These are phyloP conservation scores for Pantherophis vulpinus DNA, from an alignment of 2,797 vertebrate genomes.

Conservation along the genomic window DNA sequence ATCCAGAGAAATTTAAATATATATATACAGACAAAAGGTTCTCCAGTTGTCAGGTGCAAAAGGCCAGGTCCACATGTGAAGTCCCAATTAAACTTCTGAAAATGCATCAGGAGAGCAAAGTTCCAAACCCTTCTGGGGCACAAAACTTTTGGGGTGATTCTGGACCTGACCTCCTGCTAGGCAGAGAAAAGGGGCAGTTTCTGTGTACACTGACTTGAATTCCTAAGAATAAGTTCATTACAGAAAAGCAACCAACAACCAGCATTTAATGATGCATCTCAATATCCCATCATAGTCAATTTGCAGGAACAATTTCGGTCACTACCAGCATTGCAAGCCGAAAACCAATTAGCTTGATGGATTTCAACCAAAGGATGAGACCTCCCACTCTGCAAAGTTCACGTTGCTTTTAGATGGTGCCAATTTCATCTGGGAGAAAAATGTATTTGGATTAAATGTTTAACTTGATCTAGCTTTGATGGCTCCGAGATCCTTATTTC, in stretches of 20 bases:
- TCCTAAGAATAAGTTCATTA: not conserved
- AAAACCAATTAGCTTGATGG: not conserved
- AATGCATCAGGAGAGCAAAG: not conserved
- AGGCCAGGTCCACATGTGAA: not conserved
- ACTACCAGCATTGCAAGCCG: not conserved
- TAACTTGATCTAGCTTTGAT: conserved; percentile 24
- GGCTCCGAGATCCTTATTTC: conserved; percentile 37
- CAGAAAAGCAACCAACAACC: not conserved
- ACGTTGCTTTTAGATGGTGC: not conserved
- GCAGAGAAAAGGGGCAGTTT: not conserved
- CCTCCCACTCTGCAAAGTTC: conserved; percentile 5
- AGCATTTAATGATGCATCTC: not conserved
- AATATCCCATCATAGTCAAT: not conserved
- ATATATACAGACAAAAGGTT: not conserved
- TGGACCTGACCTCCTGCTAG: not conserved
- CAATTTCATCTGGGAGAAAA: conserved; percentile 35
- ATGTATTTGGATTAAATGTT: conserved; percentile 20
- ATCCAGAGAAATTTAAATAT: not conserved
- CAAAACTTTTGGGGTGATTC: not conserved
- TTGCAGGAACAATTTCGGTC: not conserved
- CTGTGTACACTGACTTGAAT: not conserved
- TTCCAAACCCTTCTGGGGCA: not conserved
- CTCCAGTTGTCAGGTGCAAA: not conserved
- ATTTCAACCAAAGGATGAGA: conserved; percentile 15
- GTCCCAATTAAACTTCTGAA: not conserved